Percentiles rank a stretch among this genome's conserved stretches.
These are phyloP conservation scores for Metridium senile DNA, from an alignment of 92 coral and sea anemone genomes.

Conservation along the genomic window DNA sequence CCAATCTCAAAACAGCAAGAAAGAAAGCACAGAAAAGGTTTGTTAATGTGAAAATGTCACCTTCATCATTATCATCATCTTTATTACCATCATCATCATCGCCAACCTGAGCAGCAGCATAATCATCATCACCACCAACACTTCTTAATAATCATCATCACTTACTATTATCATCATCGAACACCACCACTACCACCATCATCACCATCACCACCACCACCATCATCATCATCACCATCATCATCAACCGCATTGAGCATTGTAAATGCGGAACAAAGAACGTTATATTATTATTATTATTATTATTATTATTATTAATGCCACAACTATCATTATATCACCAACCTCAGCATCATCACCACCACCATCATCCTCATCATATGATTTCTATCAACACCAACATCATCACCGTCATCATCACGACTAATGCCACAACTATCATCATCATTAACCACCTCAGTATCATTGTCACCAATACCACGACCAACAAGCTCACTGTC, in stretches of 20 bases:
- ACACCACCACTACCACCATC: neutral
- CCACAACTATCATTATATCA: too few relatives aligned
- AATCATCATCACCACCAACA: neutral
- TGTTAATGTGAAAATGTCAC: neutral
- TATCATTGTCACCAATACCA: neutral
- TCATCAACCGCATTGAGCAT: neutral
- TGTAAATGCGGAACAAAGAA: too few relatives aligned
- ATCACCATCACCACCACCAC: neutral
- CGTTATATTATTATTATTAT: too few relatives aligned
- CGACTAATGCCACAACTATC: neutral
- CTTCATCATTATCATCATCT: neutral
- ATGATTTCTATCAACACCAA: neutral
- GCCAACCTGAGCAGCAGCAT: neutral
- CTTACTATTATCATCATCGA: neutral
- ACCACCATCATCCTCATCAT: neutral
- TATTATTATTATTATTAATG: too few relatives aligned
- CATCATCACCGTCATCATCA: neutral
- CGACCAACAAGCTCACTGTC: neutral
- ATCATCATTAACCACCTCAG: neutral
- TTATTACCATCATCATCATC: neutral
- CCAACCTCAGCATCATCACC: neutral
- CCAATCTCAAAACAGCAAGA: slow-evolving; percentile 60
- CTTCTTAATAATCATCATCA: neutral
- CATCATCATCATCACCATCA: neutral
- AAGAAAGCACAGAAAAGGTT: slow-evolving; percentile 67